phyloP scores from a whole-genome alignment of 2,797 vertebrate genomes.

The Schizothorax lantsangensis region DNA sequence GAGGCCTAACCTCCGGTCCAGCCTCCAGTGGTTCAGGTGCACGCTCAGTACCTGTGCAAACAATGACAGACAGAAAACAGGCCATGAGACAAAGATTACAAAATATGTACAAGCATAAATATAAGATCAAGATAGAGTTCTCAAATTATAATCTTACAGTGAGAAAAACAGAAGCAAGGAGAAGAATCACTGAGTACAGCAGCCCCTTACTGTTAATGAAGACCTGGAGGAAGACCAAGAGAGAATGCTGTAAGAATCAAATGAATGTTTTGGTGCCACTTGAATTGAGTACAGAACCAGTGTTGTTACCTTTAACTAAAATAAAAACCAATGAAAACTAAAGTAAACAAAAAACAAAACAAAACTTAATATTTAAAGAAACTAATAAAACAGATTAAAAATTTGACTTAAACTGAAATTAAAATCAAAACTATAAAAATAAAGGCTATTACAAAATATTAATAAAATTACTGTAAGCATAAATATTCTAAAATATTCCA shows the following conservation, averaged over 20 bases:
- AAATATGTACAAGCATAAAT: background rate
- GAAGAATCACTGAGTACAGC: slow-evolving; percentile 83
- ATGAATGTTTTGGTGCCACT: background rate
- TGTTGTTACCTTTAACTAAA: background rate
- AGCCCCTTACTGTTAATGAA: slow-evolving; percentile 83
- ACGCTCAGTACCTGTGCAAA: slow-evolving; percentile 78
- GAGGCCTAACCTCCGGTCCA: slow-evolving; percentile 81
- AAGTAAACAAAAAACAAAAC: background rate
- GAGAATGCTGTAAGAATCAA: background rate
- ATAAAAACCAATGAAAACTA: background rate
- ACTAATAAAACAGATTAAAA: background rate
- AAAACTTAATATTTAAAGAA: background rate
- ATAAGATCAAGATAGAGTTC: background rate
- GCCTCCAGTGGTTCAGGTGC: slow-evolving; percentile 81
- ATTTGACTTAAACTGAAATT: background rate
- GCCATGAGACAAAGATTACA: background rate
- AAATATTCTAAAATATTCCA: background rate
- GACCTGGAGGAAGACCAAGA: slow-evolving; percentile 70
- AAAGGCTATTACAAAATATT: background rate
- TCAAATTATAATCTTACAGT: slow-evolving; percentile 75
- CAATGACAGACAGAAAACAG: slow-evolving; percentile 8
- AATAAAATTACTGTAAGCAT: background rate
- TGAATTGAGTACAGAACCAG: background rate
- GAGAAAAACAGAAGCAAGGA: slow-evolving; percentile 81
- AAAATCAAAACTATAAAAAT: too few relatives aligned